Conservation (phyloP, 2,888 invertebrate genomes). For the Diarsia dahlii region DNA sequence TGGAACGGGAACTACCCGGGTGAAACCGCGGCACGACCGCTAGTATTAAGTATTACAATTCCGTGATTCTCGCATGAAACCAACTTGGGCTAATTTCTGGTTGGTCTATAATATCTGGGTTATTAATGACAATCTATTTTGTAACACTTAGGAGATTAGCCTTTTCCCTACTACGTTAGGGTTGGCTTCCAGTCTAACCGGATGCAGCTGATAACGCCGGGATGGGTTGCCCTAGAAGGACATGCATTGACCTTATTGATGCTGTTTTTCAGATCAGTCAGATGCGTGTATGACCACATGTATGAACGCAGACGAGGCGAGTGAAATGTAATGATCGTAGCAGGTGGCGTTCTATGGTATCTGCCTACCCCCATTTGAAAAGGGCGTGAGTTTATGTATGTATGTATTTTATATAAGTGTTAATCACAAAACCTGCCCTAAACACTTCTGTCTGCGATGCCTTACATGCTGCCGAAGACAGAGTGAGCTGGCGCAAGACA, state of each 20-base stretch:
- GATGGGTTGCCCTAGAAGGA: neutral
- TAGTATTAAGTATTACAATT: slow-evolving; percentile 27
- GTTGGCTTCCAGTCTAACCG: neutral
- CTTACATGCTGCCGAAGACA: too few species aligned
- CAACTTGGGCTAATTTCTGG: slow-evolving; percentile 1
- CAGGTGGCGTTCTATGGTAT: neutral
- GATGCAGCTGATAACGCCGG: neutral
- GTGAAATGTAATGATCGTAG: neutral
- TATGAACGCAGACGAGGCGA: neutral
- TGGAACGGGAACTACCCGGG: too few species aligned
- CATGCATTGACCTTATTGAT: neutral
- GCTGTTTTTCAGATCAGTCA: neutral
- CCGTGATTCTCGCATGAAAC: slow-evolving; percentile 7
- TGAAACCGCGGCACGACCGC: too few species aligned
- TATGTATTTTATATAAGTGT: neutral
- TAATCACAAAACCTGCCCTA: neutral
- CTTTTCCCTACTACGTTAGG: neutral
- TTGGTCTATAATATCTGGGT: neutral
- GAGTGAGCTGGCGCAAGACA: too few species aligned
- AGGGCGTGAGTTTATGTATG: neutral
- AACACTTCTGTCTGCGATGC: too few species aligned
- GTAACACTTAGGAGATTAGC: slow-evolving; percentile 22
- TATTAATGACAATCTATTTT: slow-evolving; percentile 4
- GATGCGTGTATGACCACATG: too few species aligned
- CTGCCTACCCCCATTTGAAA: neutral